These are phyloP conservation scores for Gymnocypris eckloni DNA, from an alignment of 2,797 vertebrate genomes.

Conservation along the genomic window DNA sequence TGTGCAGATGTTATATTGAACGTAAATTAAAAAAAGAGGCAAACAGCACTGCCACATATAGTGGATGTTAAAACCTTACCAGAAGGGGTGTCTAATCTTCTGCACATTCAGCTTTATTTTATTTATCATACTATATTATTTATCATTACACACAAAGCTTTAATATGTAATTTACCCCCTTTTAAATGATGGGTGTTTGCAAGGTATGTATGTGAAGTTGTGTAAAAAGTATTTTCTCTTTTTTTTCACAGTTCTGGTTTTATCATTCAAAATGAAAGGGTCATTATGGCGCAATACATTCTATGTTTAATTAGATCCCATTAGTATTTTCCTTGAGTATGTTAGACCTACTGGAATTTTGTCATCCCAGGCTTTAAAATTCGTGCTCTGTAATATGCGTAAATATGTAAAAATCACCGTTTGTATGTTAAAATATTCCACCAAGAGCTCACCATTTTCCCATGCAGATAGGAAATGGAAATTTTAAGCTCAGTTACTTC, in stretches of 20 bases:
- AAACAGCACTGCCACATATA: neutral
- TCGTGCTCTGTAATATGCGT: neutral
- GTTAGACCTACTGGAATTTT: conserved; percentile 2
- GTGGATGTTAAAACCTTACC: neutral
- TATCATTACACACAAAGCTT: too few relatives aligned
- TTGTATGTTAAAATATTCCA: conserved; percentile 24
- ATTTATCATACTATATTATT: too few relatives aligned
- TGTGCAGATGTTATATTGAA: conserved; percentile 66
- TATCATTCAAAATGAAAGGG: neutral
- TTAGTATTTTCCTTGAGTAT: conserved; percentile 16
- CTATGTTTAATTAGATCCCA: conserved; percentile 3
- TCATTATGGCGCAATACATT: neutral
- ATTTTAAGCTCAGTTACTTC: neutral
- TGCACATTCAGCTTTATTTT: neutral
- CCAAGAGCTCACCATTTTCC: neutral
- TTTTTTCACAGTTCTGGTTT: neutral
- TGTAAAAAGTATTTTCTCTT: neutral
- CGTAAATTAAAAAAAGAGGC: conserved; percentile 53
- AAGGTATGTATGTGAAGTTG: neutral
- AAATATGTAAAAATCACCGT: conserved; percentile 10
- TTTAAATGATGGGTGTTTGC: neutral
- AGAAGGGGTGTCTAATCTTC: neutral
- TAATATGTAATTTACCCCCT: neutral
- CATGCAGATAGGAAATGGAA: conserved; percentile 4
- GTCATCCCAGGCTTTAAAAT: neutral